Conservation (phyloP, 2,113 vertebrate species). For the Delphinus delphis region DNA sequence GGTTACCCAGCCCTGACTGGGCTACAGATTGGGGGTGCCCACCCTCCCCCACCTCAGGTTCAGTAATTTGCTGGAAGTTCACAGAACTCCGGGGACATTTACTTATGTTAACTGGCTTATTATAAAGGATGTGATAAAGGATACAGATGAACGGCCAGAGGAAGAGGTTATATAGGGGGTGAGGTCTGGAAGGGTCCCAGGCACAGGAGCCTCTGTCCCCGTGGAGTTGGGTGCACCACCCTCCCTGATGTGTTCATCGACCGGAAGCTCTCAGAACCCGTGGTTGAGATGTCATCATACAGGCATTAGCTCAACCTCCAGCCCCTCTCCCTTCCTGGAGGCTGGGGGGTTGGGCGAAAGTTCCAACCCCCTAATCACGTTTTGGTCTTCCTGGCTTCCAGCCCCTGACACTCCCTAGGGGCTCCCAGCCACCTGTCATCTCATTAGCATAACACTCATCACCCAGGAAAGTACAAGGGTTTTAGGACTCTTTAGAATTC, state of each 20-base stretch:
- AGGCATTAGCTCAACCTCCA: background rate
- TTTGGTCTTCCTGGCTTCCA: background rate
- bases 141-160: background rate
- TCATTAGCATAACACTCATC: background rate
- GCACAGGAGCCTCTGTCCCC: background rate
- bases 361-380: background rate
- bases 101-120: background rate
- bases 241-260: fast-evolving
- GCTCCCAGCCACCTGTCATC: background rate
- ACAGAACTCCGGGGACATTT: background rate
- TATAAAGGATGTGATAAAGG: background rate
- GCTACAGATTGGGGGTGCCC: background rate
- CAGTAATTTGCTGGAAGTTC: background rate
- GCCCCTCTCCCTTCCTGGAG: background rate
- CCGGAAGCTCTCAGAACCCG: background rate
- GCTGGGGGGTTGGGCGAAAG: background rate
- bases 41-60: background rate
- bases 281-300: background rate
- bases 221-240: background rate
- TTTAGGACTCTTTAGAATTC: background rate
- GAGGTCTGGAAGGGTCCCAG: background rate
- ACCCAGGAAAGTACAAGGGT: background rate
- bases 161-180: background rate
- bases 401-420: background rate
- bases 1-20: background rate